Evolutionary conservation across 2,797 vertebrate species (phyloP).

Genomic region (Phrynocephalus vlangalii): DNA sequence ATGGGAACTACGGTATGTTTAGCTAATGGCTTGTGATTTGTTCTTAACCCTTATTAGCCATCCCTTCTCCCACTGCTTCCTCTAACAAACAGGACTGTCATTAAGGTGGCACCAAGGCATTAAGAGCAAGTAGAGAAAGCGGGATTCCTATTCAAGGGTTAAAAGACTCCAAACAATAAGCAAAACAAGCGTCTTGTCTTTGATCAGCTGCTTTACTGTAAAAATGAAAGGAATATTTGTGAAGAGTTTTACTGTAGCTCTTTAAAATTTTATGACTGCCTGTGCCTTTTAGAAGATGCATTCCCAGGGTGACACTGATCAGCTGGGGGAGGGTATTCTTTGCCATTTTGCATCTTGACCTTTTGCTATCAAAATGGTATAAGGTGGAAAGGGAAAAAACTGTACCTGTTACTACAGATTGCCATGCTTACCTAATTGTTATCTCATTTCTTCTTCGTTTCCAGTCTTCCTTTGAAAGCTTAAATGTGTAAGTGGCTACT

Average conservation of each 20-base stretch:
- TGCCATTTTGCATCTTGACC: constrained; percentile 55
- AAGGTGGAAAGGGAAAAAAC: constrained; percentile 57
- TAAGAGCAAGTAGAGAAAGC: constrained; percentile 4
- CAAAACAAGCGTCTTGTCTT: constrained; percentile 37
- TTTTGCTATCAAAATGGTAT: constrained; percentile 55
- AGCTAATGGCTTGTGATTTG: constrained; percentile 39
- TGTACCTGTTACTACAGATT: constrained; percentile 47
- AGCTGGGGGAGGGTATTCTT: constrained; percentile 45
- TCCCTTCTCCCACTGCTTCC: background rate
- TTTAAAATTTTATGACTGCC: constrained; percentile 69
- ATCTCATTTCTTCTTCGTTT: constrained; percentile 61
- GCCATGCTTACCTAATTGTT: constrained; percentile 21
- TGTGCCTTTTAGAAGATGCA: constrained; percentile 19
- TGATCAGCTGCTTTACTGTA: constrained; percentile 44
- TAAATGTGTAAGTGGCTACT: constrained; percentile 51
- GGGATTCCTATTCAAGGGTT: background rate
- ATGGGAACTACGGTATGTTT: constrained; percentile 41
- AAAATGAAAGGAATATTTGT: constrained; percentile 48
- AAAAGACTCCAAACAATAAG: constrained; percentile 17
- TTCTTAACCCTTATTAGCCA: constrained; percentile 6
- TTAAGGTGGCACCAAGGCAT: constrained; percentile 12
- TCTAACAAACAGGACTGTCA: constrained; percentile 4
- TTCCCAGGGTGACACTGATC: constrained; percentile 51
- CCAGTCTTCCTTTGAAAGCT: constrained; percentile 57
- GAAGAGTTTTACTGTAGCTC: constrained; percentile 53